phyloP scores from a whole-genome alignment of 2,113 vertebrate species.

The Mustela lutreola region DNA sequence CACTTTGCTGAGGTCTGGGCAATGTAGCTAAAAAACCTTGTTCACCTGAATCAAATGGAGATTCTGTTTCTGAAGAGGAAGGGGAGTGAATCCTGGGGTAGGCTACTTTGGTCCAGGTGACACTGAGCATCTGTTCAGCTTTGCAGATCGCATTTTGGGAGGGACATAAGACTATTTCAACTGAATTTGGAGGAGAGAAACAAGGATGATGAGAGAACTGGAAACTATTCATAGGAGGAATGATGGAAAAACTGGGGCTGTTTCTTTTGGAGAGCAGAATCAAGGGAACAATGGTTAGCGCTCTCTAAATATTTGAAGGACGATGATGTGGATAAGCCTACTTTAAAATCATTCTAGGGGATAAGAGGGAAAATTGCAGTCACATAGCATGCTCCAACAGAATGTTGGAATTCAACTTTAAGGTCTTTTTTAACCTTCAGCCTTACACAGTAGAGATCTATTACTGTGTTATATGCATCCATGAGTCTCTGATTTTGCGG shows the following conservation, averaged over 20 bases:
- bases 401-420: not conserved
- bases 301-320: not conserved
- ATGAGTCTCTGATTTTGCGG: conserved; percentile 11
- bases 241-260: not conserved
- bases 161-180: not conserved
- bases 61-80: not conserved
- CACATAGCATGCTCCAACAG: not conserved
- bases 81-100: not conserved
- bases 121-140: not conserved
- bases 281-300: not conserved
- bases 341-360: not conserved
- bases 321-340: not conserved
- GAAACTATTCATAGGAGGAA: not conserved
- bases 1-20: not conserved
- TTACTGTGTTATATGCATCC: not conserved
- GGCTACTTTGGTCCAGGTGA: not conserved
- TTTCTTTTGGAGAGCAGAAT: not conserved
- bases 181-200: not conserved
- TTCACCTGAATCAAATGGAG: not conserved
- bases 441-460: not conserved
- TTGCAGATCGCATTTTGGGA: not conserved
- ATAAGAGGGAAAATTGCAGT: not conserved
- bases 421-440: not conserved
- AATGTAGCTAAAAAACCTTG: not conserved
- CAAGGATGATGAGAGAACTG: not conserved